Evolutionary conservation across 2,113 vertebrate genomes (phyloP).

Genomic region (Solenodon paradoxus): DNA sequence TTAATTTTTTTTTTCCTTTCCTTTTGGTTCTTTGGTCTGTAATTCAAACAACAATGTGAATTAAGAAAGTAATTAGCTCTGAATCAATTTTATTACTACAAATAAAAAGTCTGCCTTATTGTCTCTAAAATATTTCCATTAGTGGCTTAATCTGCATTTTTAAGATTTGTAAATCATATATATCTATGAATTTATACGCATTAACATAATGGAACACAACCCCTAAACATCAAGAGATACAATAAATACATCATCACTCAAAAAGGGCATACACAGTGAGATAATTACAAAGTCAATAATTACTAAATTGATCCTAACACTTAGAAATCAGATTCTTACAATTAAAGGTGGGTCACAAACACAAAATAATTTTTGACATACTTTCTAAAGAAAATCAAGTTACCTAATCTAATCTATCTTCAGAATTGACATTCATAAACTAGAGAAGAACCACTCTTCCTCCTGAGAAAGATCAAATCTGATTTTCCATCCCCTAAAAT

Average conservation of each 20-base stretch:
- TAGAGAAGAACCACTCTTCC: not conserved
- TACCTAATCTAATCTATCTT: not conserved
- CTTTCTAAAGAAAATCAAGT: slow-evolving; percentile 22
- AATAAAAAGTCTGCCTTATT: slow-evolving; percentile 21
- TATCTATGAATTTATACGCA: slow-evolving; percentile 2
- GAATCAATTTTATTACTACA: not conserved
- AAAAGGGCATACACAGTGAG: not conserved
- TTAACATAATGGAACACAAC: slow-evolving; percentile 27
- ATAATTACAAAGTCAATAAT: not conserved
- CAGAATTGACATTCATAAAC: slow-evolving; percentile 7
- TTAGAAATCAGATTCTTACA: not conserved
- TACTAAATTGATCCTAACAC: not conserved
- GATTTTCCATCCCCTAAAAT: not conserved
- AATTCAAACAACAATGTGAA: slow-evolving; percentile 15
- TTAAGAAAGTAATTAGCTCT: slow-evolving; percentile 13
- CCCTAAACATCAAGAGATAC: not conserved
- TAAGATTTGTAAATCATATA: not conserved
- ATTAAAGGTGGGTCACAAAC: slow-evolving; percentile 1
- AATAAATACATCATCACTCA: not conserved
- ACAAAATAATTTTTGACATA: not conserved
- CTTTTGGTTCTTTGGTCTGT: not conserved
- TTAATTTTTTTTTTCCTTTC: not conserved
- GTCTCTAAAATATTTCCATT: slow-evolving; percentile 30
- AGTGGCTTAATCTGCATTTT: slow-evolving; percentile 20
- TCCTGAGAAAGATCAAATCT: not conserved